These are phyloP conservation scores for Amblyjoppa proteus DNA, from an alignment of 2,888 invertebrate species.

Conservation along the genomic window DNA sequence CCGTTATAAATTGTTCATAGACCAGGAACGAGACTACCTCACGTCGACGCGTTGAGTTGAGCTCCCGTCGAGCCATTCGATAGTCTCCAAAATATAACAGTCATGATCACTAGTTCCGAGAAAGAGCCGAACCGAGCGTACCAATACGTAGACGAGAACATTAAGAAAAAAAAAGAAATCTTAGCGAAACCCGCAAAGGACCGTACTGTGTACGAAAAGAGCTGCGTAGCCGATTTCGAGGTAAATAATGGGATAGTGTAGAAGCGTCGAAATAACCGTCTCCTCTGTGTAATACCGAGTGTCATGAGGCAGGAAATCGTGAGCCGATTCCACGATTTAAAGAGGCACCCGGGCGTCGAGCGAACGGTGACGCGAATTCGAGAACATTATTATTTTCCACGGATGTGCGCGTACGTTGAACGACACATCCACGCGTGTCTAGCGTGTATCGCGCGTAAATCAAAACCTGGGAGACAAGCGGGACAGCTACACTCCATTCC, in stretches of 20 bases:
- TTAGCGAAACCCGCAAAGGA: background rate
- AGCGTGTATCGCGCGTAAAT: constrained; percentile 57
- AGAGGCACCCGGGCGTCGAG: constrained; percentile 40
- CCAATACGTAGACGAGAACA: constrained; percentile 16
- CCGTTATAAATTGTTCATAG: constrained; percentile 57
- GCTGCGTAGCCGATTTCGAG: constrained; percentile 4
- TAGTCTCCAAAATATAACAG: constrained; percentile 35
- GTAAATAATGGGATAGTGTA: constrained; percentile 10
- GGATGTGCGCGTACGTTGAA: constrained; percentile 10
- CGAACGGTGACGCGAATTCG: constrained; percentile 11
- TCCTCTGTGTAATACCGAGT: constrained; percentile 40
- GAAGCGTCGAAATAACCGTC: constrained; percentile 24
- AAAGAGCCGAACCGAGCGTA: constrained; percentile 1
- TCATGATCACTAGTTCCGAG: background rate
- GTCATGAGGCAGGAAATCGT: constrained; percentile 59
- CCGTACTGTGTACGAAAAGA: constrained; percentile 5
- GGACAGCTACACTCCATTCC: constrained; percentile 53
- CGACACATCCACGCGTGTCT: constrained; percentile 61
- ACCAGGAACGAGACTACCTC: constrained; percentile 66
- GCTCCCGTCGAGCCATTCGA: constrained; percentile 45
- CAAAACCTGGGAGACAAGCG: constrained; percentile 41
- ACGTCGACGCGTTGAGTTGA: constrained; percentile 69
- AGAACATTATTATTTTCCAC: constrained; percentile 21
- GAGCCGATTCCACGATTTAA: constrained; percentile 27
- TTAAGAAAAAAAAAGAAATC: constrained; percentile 3